Evolutionary conservation across 1,140 invertebrate species (phyloP).

Genomic region (Diploscapter pachys): DNA sequence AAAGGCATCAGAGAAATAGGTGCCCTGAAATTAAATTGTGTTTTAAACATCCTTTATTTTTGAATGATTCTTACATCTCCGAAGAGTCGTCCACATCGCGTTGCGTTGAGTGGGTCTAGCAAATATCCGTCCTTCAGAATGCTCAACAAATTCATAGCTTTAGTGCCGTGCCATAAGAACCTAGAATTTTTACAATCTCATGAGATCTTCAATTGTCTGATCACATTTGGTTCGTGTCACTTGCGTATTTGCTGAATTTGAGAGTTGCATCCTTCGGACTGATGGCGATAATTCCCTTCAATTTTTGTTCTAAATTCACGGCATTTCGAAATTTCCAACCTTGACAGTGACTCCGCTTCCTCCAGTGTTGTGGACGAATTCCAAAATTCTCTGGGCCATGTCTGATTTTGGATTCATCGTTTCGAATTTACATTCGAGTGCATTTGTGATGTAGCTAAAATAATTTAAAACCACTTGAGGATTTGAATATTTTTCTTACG

Average conservation of each 20-base stretch:
- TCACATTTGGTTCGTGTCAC: slow-evolving; percentile 22
- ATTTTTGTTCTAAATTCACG: background rate
- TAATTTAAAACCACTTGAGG: background rate
- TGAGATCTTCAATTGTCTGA: no score
- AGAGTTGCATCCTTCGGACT: slow-evolving; percentile 4
- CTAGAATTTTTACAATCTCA: background rate
- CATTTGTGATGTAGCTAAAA: slow-evolving; percentile 29
- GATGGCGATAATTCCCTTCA: slow-evolving; percentile 27
- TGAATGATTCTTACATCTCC: slow-evolving; percentile 35
- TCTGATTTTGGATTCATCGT: slow-evolving; percentile 23
- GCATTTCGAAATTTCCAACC: background rate
- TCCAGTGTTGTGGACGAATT: slow-evolving; percentile 34
- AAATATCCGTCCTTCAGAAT: slow-evolving; percentile 38
- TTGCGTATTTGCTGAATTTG: slow-evolving; percentile 26
- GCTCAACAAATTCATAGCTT: slow-evolving; percentile 34
- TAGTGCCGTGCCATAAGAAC: slow-evolving; percentile 43
- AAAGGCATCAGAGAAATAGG: slow-evolving; percentile 41
- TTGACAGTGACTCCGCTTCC: slow-evolving; percentile 6
- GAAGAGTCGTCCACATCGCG: slow-evolving; percentile 31
- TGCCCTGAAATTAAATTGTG: slow-evolving; percentile 24
- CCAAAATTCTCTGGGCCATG: slow-evolving; percentile 30
- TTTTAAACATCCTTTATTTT: slow-evolving; percentile 11
- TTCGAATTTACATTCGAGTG: slow-evolving; percentile 32
- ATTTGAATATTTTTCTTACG: background rate
- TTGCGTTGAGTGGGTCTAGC: slow-evolving; percentile 29